Base-by-base conservation (phyloP, 2,113 vertebrate species). In the Physeter macrocephalus region DNA sequence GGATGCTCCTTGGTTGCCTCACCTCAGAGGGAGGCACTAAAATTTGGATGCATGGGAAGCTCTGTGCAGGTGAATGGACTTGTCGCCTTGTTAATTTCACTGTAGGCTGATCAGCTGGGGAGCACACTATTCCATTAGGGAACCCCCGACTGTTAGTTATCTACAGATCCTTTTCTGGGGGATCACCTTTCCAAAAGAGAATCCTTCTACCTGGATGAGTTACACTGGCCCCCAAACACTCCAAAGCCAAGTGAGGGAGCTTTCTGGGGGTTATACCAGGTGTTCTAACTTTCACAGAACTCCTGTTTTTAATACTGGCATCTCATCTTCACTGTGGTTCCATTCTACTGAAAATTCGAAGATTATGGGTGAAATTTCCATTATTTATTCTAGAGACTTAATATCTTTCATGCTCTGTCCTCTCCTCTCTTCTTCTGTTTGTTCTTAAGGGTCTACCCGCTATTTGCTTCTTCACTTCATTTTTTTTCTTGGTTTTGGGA, bases 381-480 rank as follows among this genome's bases (percentile, higher is more conserved):
- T 66, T 66, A 82, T 62, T 83, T 83, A 80, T 54, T 46, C 29
- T 39, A 90, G 34, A 92, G n/a, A 81, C 74, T 25, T 93, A 49
- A 3, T 67, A 61, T 29, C 29, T 74, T 88, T 74, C 84, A 36
- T 64, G 80, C 36, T 90, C 62, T 54, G 34, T 34, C 59, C 59
- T 52, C 3, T 82, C n/a, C 20, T 88, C 29, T 29, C 36, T 74
- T 29, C 36, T 81, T 41, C n/a, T 49, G 6, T 64, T 94, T 93
- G 39, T 66, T 82, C 18, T 75, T 92, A 36, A 59, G 36, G n/a
- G 85, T 78, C 9, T 27, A 9, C 3, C 57, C 29, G 5, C 14
- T 62, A 36, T 34, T 67, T 75, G 39, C 29, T 36, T 23, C 69
- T 90, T 78, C 54, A 82, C 15, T 89, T 87, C 20, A 80, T 46